These are phyloP conservation scores for Aphaenogaster floridana DNA, from an alignment of 1,140 invertebrate genomes.

Conservation along the genomic window DNA sequence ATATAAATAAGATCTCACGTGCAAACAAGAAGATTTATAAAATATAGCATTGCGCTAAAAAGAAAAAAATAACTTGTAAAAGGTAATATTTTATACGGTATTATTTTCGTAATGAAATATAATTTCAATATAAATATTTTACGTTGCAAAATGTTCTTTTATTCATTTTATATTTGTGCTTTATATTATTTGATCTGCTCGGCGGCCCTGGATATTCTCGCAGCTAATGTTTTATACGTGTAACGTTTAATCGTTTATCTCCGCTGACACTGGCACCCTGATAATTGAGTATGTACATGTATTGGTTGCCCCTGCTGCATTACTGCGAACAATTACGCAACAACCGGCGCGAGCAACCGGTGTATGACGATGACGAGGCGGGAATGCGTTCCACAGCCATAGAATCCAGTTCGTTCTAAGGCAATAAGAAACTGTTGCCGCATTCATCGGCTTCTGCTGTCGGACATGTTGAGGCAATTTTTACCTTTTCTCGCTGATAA, in stretches of 20 bases:
- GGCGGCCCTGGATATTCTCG: background rate
- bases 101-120: background rate
- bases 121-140: background rate
- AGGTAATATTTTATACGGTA: too few species aligned
- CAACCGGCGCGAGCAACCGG: background rate
- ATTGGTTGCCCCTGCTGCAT: background rate
- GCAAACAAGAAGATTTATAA: too few species aligned
- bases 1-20: too few species aligned
- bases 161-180: background rate
- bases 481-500: background rate
- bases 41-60: too few species aligned
- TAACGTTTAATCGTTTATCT: slow-evolving; percentile 11
- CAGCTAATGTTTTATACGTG: background rate
- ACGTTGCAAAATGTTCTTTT: background rate
- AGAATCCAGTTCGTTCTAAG: slow-evolving; percentile 2
- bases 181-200: background rate
- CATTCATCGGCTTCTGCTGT: background rate
- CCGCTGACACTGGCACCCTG: background rate
- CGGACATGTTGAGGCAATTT: background rate
- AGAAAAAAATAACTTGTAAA: too few species aligned
- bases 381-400: slow-evolving; percentile 20
- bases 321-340: slow-evolving; percentile 46
- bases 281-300: background rate
- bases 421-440: background rate
- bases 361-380: slow-evolving; percentile 37